Percentiles rank a stretch among this genome's conserved stretches.
Evolutionary conservation across 2,113 vertebrate genomes (phyloP).

Genomic region (Etheostoma spectabile): DNA sequence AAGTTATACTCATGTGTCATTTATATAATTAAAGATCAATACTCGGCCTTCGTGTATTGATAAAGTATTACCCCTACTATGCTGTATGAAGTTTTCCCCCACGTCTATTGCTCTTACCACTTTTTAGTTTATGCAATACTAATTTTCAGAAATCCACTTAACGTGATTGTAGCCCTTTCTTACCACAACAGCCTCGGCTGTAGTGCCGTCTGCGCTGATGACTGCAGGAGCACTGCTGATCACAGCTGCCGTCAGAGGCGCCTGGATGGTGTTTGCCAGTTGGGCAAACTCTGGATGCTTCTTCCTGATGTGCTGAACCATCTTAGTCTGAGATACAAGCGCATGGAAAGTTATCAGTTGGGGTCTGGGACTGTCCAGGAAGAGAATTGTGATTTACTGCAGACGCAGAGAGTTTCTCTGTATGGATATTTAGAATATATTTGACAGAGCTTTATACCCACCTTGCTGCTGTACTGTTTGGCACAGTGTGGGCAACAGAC

Average conservation of each 20-base stretch:
- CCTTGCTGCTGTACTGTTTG: constrained; percentile 99
- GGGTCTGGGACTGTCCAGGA: neutral
- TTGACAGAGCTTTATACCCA: constrained; percentile 42
- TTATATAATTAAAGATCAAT: too few species aligned
- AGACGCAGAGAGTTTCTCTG: neutral
- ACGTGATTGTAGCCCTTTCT: constrained; percentile 56
- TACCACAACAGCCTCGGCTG: constrained; percentile 94
- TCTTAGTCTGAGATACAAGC: constrained; percentile 89
- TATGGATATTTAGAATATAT: neutral
- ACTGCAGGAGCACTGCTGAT: constrained; percentile 91
- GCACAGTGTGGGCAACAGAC: constrained; percentile 98
- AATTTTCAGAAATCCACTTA: neutral
- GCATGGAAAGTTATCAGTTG: neutral
- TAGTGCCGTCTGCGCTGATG: constrained; percentile 87
- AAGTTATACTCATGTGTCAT: too few species aligned
- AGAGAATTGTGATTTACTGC: neutral
- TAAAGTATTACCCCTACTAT: too few species aligned
- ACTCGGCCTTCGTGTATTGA: too few species aligned
- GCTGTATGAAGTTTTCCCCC: too few species aligned
- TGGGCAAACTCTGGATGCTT: constrained; percentile 95
- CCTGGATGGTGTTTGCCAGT: constrained; percentile 86
- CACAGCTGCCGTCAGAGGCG: constrained; percentile 87
- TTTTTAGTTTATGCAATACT: neutral
- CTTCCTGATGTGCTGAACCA: constrained; percentile 99
- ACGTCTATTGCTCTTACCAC: too few species aligned